These are phyloP conservation scores for Amphiprion ocellaris DNA, from an alignment of 2,113 vertebrate species.

Conservation along the genomic window DNA sequence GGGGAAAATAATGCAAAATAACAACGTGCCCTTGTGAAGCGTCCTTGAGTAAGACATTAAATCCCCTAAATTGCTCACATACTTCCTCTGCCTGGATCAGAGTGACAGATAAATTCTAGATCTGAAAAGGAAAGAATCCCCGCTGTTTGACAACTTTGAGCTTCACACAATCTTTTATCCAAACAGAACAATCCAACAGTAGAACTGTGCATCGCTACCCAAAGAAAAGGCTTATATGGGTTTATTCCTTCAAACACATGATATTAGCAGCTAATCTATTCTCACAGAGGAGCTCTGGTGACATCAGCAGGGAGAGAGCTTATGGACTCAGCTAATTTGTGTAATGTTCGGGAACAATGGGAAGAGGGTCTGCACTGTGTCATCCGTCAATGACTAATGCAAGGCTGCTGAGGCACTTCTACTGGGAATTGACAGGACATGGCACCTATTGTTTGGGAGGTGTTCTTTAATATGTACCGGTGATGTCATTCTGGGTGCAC, in stretches of 20 bases:
- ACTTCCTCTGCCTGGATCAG: conserved; percentile 15
- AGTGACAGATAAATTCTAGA: conserved; percentile 20
- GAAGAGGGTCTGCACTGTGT: conserved; percentile 44
- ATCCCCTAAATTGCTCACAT: conserved; percentile 15
- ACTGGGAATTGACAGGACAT: conserved; percentile 48
- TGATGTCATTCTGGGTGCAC: conserved; percentile 33
- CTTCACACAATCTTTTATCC: conserved; percentile 37
- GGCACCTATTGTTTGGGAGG: conserved; percentile 44
- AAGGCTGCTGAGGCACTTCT: conserved; percentile 41
- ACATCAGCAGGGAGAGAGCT: conserved; percentile 53
- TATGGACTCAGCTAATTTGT: conserved; percentile 64
- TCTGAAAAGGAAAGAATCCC: conserved; percentile 16
- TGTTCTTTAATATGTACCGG: conserved; percentile 10
- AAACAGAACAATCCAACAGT: conserved; percentile 31
- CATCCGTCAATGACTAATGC: conserved; percentile 69
- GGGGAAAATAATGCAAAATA: conserved; percentile 3
- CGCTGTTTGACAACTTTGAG: conserved; percentile 12
- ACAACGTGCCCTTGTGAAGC: conserved; percentile 11
- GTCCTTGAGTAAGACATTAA: conserved; percentile 35
- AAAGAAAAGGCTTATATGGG: conserved; percentile 31
- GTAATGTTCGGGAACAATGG: conserved; percentile 62
- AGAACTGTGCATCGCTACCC: conserved; percentile 7
- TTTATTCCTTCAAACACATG: conserved; percentile 55
- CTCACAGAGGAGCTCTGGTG: conserved; percentile 37
- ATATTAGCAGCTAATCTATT: conserved; percentile 57